Evolutionary conservation across 2,797 vertebrate genomes (phyloP), one percentile per base, ranked within the genome.

Genomic region (Gymnodraco acuticeps): DNA sequence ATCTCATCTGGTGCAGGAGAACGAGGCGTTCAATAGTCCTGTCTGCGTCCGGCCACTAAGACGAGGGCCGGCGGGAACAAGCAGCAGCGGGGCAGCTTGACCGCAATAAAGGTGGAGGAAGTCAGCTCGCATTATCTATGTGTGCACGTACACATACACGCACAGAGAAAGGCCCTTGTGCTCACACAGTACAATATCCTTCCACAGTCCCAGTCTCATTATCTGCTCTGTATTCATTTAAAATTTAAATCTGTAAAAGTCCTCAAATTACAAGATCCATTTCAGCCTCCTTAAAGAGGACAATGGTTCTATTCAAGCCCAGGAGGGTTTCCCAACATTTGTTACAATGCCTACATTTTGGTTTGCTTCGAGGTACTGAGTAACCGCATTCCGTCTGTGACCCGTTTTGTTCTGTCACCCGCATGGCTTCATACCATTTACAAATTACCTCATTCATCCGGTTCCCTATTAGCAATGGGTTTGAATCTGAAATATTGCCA

Each of bases 91-190:
- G 43, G 67, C 78, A 64, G 56, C 70, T 76, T 10, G 58, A 20
- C 67, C 59, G 23, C 74, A 56, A 45, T 64, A 80, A 83, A 74
- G 73, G 38, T 82, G 67, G 80, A 80, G 65, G 81, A 14, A 80
- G 85, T 91, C 91, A 65, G 50, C 77, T 84, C 10, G 1, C 15
- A 79, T 93, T 87, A 87, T 83, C 70, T 76, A 60, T 45, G 2
- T 33, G 51, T 62, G 56, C 51, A 20, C 6, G 3, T 20, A 51
- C 41, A 20, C 6, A 2, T 20, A 51, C 41, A 58, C 74, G 42
- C 41, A 71, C 27, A 70, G 41, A 62, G 42, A 68, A 17, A 72
- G 12, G 31, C 55, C 55, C 46, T 46, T 20, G 56, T 52, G 67
- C 48, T 61, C 20, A 19, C 63, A 9, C 55, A 51, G 64, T 27